Base-by-base conservation (phyloP, 2,113 vertebrate genomes). In the Bombycilla garrulus region DNA sequence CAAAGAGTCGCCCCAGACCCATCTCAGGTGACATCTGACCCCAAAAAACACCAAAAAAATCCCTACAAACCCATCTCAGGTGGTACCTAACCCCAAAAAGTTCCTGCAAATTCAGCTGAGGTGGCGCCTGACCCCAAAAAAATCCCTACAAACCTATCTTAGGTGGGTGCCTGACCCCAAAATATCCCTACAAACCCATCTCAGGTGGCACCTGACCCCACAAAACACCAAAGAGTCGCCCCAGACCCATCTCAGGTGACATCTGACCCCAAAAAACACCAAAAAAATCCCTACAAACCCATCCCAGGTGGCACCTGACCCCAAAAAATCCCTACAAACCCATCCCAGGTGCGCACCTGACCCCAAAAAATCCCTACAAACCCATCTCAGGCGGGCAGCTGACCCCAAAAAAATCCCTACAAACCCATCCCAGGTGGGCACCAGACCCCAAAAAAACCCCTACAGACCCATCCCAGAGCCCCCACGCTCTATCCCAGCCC, bases 221-320 rank as follows among this genome's bases (percentile, higher is more conserved):
- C 0, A 51, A 24, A 71, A 0, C 9, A 3, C 7, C 0, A 13
- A 42, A 28, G 1, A 44, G 5, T 7, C 24, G 13, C 33, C 28
- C 1, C 18, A 57, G 45, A 45, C 53, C 25, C 24, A 56, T 44
- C 14, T 8, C 2, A 9, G 18, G 7, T 10, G 13, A 2, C 1
- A 16, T 2, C 7, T 23, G 19, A 38, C 35, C 31, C 44, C 24
- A n/a, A n/a, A n/a, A n/a, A n/a, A n/a, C n/a, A n/a, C n/a, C n/a
- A n/a, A 35, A 1, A n/a, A 25, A 33, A 3, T 14, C 60, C 18
- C 26, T 40, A 5, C 15, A 40, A 40, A 62, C 38, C 38, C 38
- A 42, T 15, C 10, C 6, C 3, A 64, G 38, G 1, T 21, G 11
- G 0, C 4, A 13, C 1, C 40, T 44, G 18, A 35, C 33, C 31